A percentile compares a stretch with the other conserved stretches of the same genome.
Evolutionary conservation across 92 coral and sea anemone genomes (phyloP).

Genomic region (Anthopleura xanthogrammica): DNA sequence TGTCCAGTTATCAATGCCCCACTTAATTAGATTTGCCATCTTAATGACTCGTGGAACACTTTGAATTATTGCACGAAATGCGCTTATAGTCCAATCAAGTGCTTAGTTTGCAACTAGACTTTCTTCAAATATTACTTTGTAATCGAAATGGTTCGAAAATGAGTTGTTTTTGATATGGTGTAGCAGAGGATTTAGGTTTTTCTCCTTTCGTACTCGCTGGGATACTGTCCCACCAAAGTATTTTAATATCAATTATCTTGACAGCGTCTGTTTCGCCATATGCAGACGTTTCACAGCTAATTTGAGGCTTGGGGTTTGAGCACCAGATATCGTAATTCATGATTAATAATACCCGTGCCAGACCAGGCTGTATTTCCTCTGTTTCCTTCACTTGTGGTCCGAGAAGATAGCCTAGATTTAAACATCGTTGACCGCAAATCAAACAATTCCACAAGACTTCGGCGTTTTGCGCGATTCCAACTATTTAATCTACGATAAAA

Average conservation of each 20-base stretch:
- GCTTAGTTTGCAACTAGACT: not conserved
- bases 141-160: not conserved
- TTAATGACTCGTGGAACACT: slow-evolving; percentile 31
- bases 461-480: not conserved
- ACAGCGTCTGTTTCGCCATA: slow-evolving; percentile 4
- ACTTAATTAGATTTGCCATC: slow-evolving; percentile 36
- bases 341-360: not conserved
- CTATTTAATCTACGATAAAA: not conserved
- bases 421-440: not conserved
- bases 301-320: not conserved
- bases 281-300: slow-evolving; percentile 1
- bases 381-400: not conserved
- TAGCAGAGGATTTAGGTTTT: not conserved
- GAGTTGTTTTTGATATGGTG: not conserved
- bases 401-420: no score
- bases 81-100: not conserved
- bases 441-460: not conserved
- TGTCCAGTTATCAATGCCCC: slow-evolving; percentile 18
- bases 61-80: slow-evolving; percentile 28
- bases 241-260: slow-evolving; percentile 31
- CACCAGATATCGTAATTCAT: not conserved
- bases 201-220: not conserved
- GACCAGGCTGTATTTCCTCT: not conserved
- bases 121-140: not conserved
- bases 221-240: not conserved